phyloP scores from a whole-genome alignment of 2,888 invertebrate species.

The Dascillus cervinus region DNA sequence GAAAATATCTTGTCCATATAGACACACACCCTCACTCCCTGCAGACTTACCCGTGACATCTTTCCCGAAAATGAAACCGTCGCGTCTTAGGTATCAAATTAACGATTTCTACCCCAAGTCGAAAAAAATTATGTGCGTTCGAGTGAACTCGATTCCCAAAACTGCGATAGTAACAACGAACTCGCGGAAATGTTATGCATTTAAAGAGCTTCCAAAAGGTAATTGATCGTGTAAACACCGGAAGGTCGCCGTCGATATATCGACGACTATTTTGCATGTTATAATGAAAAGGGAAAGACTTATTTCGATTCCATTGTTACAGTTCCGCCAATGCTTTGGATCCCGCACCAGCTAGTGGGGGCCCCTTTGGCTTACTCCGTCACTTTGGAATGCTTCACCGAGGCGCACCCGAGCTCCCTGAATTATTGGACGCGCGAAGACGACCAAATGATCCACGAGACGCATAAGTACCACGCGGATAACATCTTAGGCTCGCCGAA shows the following conservation, averaged over 20 bases:
- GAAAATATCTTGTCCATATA: conserved; percentile 18
- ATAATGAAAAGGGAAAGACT: conserved; percentile 39
- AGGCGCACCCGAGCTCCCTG: conserved; percentile 84
- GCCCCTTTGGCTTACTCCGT: conserved; percentile 76
- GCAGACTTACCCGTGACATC: conserved; percentile 11
- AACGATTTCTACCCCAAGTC: conserved; percentile 9
- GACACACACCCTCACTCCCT: conserved; percentile 11
- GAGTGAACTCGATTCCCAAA: conserved; percentile 32
- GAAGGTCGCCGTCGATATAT: too few species aligned
- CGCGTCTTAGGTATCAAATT: conserved; percentile 11
- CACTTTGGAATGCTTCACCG: conserved; percentile 81
- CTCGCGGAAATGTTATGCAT: conserved; percentile 37
- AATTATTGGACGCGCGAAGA: conserved; percentile 87
- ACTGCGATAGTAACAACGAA: conserved; percentile 30
- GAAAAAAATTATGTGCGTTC: conserved; percentile 6
- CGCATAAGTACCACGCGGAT: conserved; percentile 70
- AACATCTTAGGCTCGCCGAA: conserved; percentile 60
- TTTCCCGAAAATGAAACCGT: conserved; percentile 8
- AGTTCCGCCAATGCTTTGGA: conserved; percentile 91
- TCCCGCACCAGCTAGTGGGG: conserved; percentile 84
- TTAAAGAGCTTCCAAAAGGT: conserved; percentile 39
- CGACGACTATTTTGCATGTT: conserved; percentile 39
- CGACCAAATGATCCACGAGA: conserved; percentile 84
- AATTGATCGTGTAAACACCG: conserved; percentile 40
- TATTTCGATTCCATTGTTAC: conserved; percentile 33